Conservation (phyloP, 2,888 invertebrate species). For the Incurvaria masculella region DNA sequence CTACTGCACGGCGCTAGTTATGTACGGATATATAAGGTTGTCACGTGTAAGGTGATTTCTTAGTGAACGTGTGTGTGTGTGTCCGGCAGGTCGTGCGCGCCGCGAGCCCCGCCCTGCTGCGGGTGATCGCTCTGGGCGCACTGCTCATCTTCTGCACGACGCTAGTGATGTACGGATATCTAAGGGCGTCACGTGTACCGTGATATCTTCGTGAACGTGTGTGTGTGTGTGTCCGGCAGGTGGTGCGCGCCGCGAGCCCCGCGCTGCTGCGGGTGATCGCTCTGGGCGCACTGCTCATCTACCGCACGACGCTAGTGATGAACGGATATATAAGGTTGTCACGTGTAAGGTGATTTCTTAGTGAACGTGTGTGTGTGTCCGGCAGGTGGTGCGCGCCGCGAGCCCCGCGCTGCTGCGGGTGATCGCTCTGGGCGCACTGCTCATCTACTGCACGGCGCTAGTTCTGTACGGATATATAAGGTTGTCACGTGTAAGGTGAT, state of each 20-base stretch:
- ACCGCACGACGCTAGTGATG: conserved; percentile 87
- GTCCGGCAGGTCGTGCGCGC: conserved; percentile 93
- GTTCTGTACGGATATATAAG: conserved; percentile 95
- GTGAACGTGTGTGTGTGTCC: too few relatives aligned
- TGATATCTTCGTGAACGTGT: too few relatives aligned
- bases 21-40: too few relatives aligned
- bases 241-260: conserved; percentile 92
- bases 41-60: too few relatives aligned
- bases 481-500: too few relatives aligned
- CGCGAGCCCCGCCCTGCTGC: conserved; percentile 86
- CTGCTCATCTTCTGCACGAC: conserved; percentile 89
- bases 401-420: conserved; percentile 89
- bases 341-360: too few relatives aligned
- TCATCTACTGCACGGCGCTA: conserved; percentile 86
- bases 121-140: conserved; percentile 88
- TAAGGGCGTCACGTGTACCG: conserved; percentile 83
- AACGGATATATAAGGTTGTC: conserved; percentile 94
- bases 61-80: too few relatives aligned
- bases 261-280: conserved; percentile 86
- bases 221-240: too few relatives aligned
- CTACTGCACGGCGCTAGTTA: conserved; percentile 86
- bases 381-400: conserved; percentile 91
- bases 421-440: conserved; percentile 87
- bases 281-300: conserved; percentile 88
- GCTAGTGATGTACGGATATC: conserved; percentile 90